Evolutionary conservation across 2,888 invertebrate species (phyloP).

Genomic region (Campoplex capitator): DNA sequence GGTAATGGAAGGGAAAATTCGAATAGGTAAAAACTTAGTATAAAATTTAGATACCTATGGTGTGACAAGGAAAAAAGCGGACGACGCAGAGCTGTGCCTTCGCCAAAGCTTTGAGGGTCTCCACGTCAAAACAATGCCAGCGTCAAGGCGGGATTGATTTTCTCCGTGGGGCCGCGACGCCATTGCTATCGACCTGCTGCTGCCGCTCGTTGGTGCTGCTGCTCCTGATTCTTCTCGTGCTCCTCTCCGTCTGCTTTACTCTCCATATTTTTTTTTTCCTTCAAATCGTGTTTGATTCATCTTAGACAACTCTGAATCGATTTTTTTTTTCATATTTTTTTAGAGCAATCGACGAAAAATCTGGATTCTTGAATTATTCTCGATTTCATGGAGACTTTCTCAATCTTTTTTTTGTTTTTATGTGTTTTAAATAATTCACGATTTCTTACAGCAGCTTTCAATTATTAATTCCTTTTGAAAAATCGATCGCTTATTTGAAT

Average conservation of each 20-base stretch:
- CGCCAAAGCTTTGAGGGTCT: slow-evolving; percentile 61
- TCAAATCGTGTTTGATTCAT: not conserved
- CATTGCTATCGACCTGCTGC: slow-evolving; percentile 83
- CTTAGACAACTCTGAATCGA: not conserved
- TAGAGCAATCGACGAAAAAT: too few relatives aligned
- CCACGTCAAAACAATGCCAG: slow-evolving; percentile 79
- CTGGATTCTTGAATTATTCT: too few relatives aligned
- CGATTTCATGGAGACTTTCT: too few relatives aligned
- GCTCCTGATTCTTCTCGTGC: slow-evolving; percentile 25
- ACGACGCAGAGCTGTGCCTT: slow-evolving; percentile 52
- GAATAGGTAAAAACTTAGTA: not conserved
- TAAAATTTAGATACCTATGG: not conserved
- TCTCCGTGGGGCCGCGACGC: slow-evolving; percentile 81
- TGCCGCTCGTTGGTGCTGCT: slow-evolving; percentile 70
- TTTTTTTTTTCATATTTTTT: too few relatives aligned
- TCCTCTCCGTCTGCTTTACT: slow-evolving; percentile 6
- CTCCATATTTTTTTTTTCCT: not conserved
- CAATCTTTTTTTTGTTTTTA: too few relatives aligned
- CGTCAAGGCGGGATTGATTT: slow-evolving; percentile 81
- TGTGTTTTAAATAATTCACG: too few relatives aligned
- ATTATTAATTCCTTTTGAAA: too few relatives aligned
- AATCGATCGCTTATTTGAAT: too few relatives aligned
- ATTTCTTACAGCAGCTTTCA: too few relatives aligned
- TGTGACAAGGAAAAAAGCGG: not conserved
- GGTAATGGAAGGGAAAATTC: not conserved